Percentiles rank a stretch among this genome's conserved stretches.
These are phyloP conservation scores for Pogoniulus pusillus DNA, from an alignment of 2,797 vertebrate species.

Conservation along the genomic window DNA sequence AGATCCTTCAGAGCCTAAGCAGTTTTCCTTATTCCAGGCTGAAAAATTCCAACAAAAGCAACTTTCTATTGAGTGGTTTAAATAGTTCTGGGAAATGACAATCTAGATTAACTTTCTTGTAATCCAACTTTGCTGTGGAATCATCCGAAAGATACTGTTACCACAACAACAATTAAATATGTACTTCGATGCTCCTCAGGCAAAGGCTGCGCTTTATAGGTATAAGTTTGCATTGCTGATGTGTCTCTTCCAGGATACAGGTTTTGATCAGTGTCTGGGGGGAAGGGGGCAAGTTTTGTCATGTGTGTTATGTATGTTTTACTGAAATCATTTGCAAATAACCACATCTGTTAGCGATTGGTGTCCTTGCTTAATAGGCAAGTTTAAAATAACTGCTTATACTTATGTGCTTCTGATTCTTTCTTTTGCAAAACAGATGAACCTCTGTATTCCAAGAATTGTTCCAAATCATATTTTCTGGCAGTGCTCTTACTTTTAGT, in stretches of 20 bases:
- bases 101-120: background rate
- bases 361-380: conserved; percentile 52
- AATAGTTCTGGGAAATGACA: conserved; percentile 3
- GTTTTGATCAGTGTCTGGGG: background rate
- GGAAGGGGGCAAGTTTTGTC: background rate
- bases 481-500: conserved; percentile 69
- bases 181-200: background rate
- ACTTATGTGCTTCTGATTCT: conserved; percentile 58
- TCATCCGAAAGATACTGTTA: background rate
- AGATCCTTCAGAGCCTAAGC: background rate
- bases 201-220: background rate
- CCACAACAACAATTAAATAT: background rate
- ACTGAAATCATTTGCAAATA: conserved; percentile 45
- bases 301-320: conserved; percentile 43
- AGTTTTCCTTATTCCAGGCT: background rate
- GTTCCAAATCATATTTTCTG: conserved; percentile 76
- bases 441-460: conserved; percentile 73
- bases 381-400: conserved; percentile 56
- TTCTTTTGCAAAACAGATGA: conserved; percentile 66
- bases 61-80: background rate
- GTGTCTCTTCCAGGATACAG: background rate
- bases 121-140: background rate
- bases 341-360: conserved; percentile 40
- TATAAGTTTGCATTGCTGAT: background rate
- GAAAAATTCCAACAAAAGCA: conserved; percentile 1